Evolutionary conservation across 2,888 invertebrate species (phyloP), one percentile per base, ranked within the genome.

Genomic region (Marronus borbonicus): DNA sequence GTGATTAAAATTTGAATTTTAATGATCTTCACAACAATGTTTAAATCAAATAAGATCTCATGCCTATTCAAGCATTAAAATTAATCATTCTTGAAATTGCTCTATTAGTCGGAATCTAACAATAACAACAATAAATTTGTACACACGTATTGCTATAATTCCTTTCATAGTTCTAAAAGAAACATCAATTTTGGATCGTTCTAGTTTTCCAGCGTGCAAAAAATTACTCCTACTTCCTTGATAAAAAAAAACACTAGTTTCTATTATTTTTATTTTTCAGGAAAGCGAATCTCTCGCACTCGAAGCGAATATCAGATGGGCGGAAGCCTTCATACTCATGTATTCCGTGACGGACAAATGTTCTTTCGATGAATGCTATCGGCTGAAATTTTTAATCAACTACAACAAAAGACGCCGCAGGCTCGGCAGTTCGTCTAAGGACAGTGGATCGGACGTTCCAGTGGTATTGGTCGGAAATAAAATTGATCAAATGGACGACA

Each of bases 271-370:
- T n/a, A 55, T 72, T 58, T 77, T 7, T 86, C 55, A 94, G 94
- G 93, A 94, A 88, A 91, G 90, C 80, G 93, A 94, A 87, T 93
- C 92, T 82, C 88, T 91, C 66, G 92, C 92, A 76, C 87, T 95
- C 82, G 96, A 96, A 88, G 92, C 93, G 78, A 94, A 96, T 86
- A 95, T 96, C 78, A 91, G 95, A 78, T 96, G 96, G 96, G 96
- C 96, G 1, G 96, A 97, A 86, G 96, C 95, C 20, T 96, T 95
- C 86, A 92, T 96, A 76, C 90, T 96, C 72, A 93, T 96, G 91
- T 97, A 96, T 87, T 96, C 96, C 0, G 95, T 96, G 50, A 96
- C 96, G 0, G 96, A 97, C 88, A 95, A 96, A 87, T 96, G 96
- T 86, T 96, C 96, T 77, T 96, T 96, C 87, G 95, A 96, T 87